Evolutionary conservation across 2,888 invertebrate genomes (phyloP), one percentile per base, ranked within the genome.

Genomic region (Microplitis deprimator): DNA sequence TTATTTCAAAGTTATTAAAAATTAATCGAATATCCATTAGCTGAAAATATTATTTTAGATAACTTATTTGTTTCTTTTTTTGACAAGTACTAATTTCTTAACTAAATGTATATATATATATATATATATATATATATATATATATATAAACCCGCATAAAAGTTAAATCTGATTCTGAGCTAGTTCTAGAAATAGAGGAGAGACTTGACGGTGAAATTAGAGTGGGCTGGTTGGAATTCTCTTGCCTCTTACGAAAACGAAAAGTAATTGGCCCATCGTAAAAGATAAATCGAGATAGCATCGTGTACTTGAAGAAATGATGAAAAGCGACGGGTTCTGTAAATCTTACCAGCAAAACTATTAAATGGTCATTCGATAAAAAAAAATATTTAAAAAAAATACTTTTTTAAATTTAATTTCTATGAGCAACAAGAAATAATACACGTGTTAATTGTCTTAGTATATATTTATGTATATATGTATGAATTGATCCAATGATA

Each of bases 101-200:
- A 67, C 17, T 7, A 67, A 38, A 39, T 10, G 20, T 38, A 17
- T 68, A 68, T 60, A 75, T 75, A 60, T n/a, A n/a, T n/a, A n/a
- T 61, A 75, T 75, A 68, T 17, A 59, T 61, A 75, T 75, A 68
- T 38, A 17, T 68, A 68, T 60, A 75, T 38, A 17, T 68, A 68
- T 60, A 75, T 61, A 75, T 75, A 68, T 17, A 59, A n/a, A 39
- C 76, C 76, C 72, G 72, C 76, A 76, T 71, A 60, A 71, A 68
- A 76, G 72, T 68, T 72, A 65, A 76, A 76, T 73, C 72, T 76
- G 76, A 76, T 76, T 62, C 29, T 8, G 65, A 40, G 65, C 72
- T 68, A 76, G 72, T 77, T 71, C 68, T 68, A 67, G 59, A 38
- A 61, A 50, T 70, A 61, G 65, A 74, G 17, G 60, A 50, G 29